Percentiles rank a stretch among this genome's conserved stretches.
These are phyloP conservation scores for Eurypyga helias DNA, from an alignment of 2,113 vertebrate species.

Conservation along the genomic window DNA sequence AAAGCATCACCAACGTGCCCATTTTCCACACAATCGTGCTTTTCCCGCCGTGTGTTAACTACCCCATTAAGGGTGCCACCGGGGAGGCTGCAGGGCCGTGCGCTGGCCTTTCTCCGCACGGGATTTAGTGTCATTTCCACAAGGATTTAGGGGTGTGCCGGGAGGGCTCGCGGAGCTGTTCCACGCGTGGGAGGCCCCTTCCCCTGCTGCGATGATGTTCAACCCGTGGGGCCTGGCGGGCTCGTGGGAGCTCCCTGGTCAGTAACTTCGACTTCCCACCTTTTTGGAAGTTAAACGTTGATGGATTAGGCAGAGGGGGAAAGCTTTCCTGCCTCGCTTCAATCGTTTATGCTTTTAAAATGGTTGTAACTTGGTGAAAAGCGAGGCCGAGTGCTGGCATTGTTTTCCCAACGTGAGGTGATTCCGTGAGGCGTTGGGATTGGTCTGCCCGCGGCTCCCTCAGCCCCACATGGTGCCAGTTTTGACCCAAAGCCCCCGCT, in stretches of 20 bases:
- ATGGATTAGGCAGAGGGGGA: background rate
- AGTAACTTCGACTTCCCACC: background rate
- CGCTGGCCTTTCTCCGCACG: background rate
- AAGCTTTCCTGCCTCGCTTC: background rate
- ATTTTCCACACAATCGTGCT: accelerated
- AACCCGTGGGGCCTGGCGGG: background rate
- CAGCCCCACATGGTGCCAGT: background rate
- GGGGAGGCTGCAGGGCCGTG: accelerated
- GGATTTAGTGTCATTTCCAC: background rate
- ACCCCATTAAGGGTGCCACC: accelerated
- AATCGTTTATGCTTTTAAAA: background rate
- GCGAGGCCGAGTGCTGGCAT: background rate
- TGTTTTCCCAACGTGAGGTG: background rate
- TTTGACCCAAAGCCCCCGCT: accelerated
- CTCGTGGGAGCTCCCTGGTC: background rate
- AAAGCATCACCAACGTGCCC: accelerated
- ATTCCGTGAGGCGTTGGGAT: accelerated
- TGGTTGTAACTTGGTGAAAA: accelerated
- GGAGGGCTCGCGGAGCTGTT: background rate
- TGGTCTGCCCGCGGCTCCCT: background rate
- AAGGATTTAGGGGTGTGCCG: background rate
- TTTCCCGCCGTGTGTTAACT: background rate
- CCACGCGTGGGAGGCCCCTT: background rate
- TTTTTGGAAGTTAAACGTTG: background rate
- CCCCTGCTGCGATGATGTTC: background rate